Base-by-base conservation (phyloP, 2,113 vertebrate species). In the Prinia subflava region DNA sequence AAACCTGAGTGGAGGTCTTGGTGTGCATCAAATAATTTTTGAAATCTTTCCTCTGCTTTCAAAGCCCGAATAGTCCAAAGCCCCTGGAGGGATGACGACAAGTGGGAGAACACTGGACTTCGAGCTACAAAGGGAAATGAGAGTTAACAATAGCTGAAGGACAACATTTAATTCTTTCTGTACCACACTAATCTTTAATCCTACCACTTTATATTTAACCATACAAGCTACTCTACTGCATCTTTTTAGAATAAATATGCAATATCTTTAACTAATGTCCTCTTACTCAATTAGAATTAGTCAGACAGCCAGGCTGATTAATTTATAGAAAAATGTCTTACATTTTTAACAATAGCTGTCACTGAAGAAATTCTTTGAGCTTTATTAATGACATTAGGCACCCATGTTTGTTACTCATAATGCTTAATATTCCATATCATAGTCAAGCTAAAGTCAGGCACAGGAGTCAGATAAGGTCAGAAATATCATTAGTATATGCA, bases 1-100 rank as follows among this genome's bases (percentile, higher is more conserved):
- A 95, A 94, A 99, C 99, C 99, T 97, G 99, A 98, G 93, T 99
- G 99, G 70, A 99, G 98, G 96, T 99, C 98, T 97, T 99, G 99
- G 94, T 99, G 98, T 15, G 98, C 98, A 88, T 99, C 99, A 76
- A 99, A 99, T 63, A 98, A 94, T 69, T 98, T 97, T 96, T 99
- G 99, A 95, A 99, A 99, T 71, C 97, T 97, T 85, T 98, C 96
- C 92, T 99, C 98, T 22, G 98, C 98, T 97, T 95, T 99, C 92
- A 98, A 99, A 13, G 99, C 99, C 78, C 99, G 98, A 91, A 99
- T 99, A 86, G 98, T 99, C 98, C 98, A 99, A 92, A 99, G 98
- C 47, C 99, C 99, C 97, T 99, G 99, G 52, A 99, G 98, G 55
- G 99, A 98, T 20, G 99, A 98, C 0, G 99, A 99, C 30, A 99